Percentiles rank a stretch among this genome's conserved stretches.
These are phyloP conservation scores for Channallabes apus DNA, from an alignment of 2,797 vertebrate genomes.

Conservation along the genomic window DNA sequence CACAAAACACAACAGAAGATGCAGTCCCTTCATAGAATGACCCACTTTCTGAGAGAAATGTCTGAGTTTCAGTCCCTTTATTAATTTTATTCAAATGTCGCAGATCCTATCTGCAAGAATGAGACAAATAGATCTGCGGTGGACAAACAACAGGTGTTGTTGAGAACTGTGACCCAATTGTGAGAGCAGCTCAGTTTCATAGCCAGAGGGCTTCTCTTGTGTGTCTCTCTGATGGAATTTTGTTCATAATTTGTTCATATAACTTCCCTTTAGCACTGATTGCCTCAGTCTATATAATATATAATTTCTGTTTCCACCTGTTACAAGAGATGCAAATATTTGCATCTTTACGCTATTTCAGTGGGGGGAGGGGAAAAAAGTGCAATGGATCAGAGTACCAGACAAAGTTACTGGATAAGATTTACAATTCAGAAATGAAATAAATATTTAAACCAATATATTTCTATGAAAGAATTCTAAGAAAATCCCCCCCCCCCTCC, in stretches of 20 bases:
- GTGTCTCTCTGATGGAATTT: not conserved
- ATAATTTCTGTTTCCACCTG: too few relatives aligned
- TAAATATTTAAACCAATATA: not conserved
- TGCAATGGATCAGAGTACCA: not conserved
- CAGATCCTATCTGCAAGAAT: not conserved
- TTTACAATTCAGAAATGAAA: not conserved
- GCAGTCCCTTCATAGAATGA: constrained; percentile 50
- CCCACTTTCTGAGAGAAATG: constrained; percentile 23
- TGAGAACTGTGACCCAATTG: not conserved
- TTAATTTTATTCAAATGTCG: not conserved
- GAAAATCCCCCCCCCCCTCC: too few relatives aligned
- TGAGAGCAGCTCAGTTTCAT: constrained; percentile 10
- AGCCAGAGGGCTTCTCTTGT: not conserved
- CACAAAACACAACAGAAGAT: constrained; percentile 41
- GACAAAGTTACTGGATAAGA: not conserved
- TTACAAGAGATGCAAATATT: not conserved
- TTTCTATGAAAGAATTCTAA: not conserved
- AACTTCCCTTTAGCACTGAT: not conserved
- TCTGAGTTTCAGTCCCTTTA: constrained; percentile 10
- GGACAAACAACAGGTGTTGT: not conserved
- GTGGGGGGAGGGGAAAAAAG: too few relatives aligned
- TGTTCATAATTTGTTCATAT: not conserved
- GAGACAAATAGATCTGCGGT: not conserved
- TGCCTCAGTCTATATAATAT: too few relatives aligned
- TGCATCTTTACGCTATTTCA: not conserved